phyloP scores from a whole-genome alignment of 2,797 vertebrate species.

The Neopelma chrysocephalum region DNA sequence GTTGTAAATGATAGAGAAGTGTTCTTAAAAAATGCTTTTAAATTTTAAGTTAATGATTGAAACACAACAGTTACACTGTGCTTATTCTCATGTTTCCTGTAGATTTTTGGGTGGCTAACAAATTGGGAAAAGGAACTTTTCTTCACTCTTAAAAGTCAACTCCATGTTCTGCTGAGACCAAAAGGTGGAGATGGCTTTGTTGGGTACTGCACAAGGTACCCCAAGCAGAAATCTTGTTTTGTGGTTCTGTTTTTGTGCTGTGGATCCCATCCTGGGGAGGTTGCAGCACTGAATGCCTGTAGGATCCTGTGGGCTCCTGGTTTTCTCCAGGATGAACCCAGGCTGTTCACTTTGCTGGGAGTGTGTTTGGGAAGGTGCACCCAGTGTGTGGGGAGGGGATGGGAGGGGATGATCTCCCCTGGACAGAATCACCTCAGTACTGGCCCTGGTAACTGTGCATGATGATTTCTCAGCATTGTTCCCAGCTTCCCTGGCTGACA shows the following conservation, averaged over 20 bases:
- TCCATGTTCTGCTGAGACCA: not conserved
- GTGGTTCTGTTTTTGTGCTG: not conserved
- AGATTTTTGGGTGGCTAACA: not conserved
- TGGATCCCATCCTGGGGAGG: rapidly evolving
- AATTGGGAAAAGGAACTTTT: not conserved
- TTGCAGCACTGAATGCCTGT: rapidly evolving
- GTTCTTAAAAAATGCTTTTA: not conserved
- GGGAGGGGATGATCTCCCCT: rapidly evolving
- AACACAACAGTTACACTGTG: not conserved
- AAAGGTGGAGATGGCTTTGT: not conserved
- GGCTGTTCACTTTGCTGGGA: rapidly evolving
- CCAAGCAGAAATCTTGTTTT: rapidly evolving
- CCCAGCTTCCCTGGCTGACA: not conserved
- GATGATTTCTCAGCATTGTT: not conserved
- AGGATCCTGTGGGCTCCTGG: rapidly evolving
- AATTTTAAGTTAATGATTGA: not conserved
- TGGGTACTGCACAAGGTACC: rapidly evolving
- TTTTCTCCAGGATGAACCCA: rapidly evolving
- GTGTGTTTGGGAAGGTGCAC: rapidly evolving
- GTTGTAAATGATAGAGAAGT: not conserved
- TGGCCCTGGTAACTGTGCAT: not conserved
- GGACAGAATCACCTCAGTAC: not conserved
- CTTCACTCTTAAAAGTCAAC: not conserved
- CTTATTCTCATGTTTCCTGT: not conserved
- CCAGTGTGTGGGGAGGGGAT: rapidly evolving